Conservation (phyloP, 2,113 vertebrate species). For the Scytalopus superciliaris region DNA sequence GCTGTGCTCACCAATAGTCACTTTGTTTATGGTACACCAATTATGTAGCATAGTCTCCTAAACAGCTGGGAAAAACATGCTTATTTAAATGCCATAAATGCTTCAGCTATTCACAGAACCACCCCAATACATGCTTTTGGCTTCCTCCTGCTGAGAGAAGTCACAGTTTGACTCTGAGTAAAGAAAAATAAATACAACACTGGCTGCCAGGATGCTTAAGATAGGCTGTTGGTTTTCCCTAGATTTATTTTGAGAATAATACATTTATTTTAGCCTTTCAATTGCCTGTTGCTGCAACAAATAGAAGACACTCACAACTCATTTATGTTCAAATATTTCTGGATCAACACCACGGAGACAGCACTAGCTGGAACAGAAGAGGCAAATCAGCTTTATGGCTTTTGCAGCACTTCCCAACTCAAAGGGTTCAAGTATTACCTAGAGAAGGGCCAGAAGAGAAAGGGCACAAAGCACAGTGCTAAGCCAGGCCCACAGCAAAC, state of each 20-base stretch:
- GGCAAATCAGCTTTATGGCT: not conserved
- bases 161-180: not conserved
- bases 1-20: not conserved
- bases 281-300: not conserved
- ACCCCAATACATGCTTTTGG: not conserved
- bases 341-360: not conserved
- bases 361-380: not conserved
- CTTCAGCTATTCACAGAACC: not conserved
- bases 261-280: slow-evolving; percentile 14
- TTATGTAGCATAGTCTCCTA: not conserved
- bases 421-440: not conserved
- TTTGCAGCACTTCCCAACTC: not conserved
- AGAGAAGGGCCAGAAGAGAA: not conserved
- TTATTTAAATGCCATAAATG: not conserved
- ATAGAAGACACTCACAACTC: not conserved
- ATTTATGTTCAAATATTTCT: not conserved
- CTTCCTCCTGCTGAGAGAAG: not conserved
- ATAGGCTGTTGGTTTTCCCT: not conserved
- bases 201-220: slow-evolving; percentile 1
- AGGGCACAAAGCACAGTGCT: not conserved
- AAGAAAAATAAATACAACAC: not conserved
- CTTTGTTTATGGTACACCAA: not conserved
- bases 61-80: not conserved
- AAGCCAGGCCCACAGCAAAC: rapidly evolving
- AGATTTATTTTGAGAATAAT: slow-evolving; percentile 9